These are phyloP conservation scores for Itoplectis maculator DNA, from an alignment of 2,888 invertebrate genomes.

Conservation along the genomic window DNA sequence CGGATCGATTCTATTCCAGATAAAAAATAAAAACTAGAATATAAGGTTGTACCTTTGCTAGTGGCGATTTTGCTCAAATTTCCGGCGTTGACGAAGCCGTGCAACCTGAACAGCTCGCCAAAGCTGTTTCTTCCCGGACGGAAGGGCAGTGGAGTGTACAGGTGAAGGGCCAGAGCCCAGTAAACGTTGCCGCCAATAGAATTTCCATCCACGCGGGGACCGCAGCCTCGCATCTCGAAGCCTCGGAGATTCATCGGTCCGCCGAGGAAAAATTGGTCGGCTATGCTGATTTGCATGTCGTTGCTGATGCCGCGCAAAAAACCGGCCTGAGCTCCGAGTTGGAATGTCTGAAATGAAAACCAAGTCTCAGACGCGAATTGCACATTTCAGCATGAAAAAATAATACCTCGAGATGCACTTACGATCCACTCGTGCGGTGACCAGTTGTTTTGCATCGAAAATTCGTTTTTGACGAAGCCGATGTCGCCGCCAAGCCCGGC, in stretches of 20 bases:
- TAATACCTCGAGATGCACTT: no score
- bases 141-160: slow-evolving; percentile 96
- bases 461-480: slow-evolving; percentile 94
- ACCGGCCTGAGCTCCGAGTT: slow-evolving; percentile 89
- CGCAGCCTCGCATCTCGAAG: slow-evolving; percentile 94
- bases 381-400: neutral
- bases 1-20: no score
- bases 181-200: slow-evolving; percentile 91
- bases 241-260: slow-evolving; percentile 96
- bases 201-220: slow-evolving; percentile 92
- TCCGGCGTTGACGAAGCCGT: slow-evolving; percentile 95
- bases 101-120: slow-evolving; percentile 94
- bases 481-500: slow-evolving; percentile 97
- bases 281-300: slow-evolving; percentile 87
- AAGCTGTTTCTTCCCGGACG: slow-evolving; percentile 91
- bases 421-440: slow-evolving; percentile 88
- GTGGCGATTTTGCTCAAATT: slow-evolving; percentile 87
- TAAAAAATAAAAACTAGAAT: neutral
- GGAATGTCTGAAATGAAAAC: slow-evolving; percentile 87
- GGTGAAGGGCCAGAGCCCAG: slow-evolving; percentile 94
- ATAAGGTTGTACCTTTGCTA: slow-evolving; percentile 59
- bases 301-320: slow-evolving; percentile 87
- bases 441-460: slow-evolving; percentile 90
- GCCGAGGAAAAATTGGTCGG: slow-evolving; percentile 94
- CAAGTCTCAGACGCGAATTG: slow-evolving; percentile 34